Evolutionary conservation across 2,888 invertebrate species (phyloP).

Genomic region (Onchidella celtica): DNA sequence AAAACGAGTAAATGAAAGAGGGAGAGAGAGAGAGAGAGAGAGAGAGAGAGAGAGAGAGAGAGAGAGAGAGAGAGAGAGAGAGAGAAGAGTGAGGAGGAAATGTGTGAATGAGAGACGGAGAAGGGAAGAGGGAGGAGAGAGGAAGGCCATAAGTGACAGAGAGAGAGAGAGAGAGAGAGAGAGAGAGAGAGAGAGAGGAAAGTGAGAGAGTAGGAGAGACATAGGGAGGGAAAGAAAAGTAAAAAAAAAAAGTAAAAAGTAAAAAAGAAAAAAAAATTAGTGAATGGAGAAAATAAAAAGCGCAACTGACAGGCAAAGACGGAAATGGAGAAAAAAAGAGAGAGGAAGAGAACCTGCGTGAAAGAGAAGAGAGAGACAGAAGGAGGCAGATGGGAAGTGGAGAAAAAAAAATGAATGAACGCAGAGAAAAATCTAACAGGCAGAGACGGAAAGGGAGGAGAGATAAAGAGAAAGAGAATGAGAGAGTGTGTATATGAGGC

Average conservation of each 20-base stretch:
- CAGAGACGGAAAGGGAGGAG: not conserved
- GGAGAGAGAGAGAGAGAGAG: too few relatives aligned
- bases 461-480: conserved; percentile 29
- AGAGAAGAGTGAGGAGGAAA: too few relatives aligned
- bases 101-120: too few relatives aligned
- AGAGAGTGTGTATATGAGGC: too few relatives aligned
- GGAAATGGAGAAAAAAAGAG: conserved; percentile 4
- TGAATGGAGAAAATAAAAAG: not conserved
- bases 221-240: not conserved
- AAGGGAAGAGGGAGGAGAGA: too few relatives aligned
- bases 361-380: conserved; percentile 10
- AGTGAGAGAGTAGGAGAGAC: too few relatives aligned
- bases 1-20: too few relatives aligned
- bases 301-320: not conserved
- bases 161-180: too few relatives aligned
- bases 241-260: not conserved
- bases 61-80: too few relatives aligned
- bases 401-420: not conserved
- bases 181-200: too few relatives aligned
- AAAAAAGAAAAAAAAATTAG: not conserved
- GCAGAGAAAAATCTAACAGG: not conserved
- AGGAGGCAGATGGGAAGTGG: not conserved
- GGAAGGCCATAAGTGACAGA: too few relatives aligned
- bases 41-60: too few relatives aligned
- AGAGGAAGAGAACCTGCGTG: not conserved